Conservation (phyloP, 2,888 invertebrate species). For the Troides aeacus region DNA sequence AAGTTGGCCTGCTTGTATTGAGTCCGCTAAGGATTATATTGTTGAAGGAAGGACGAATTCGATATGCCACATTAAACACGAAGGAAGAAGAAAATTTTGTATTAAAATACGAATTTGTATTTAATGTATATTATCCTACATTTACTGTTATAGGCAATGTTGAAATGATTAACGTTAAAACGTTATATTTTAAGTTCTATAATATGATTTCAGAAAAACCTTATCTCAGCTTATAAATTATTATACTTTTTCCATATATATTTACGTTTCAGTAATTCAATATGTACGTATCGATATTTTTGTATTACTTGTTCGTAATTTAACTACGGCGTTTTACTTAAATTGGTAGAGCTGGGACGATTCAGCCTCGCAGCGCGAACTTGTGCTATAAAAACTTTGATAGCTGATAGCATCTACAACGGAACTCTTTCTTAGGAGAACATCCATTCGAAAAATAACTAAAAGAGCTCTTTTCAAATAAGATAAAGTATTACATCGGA, state of each 20-base stretch:
- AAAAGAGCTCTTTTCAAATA: constrained; percentile 31
- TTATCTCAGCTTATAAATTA: not conserved
- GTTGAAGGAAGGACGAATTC: constrained; percentile 40
- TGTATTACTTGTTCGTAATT: constrained; percentile 44
- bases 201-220: not conserved
- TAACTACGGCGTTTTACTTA: constrained; percentile 63
- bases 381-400: constrained; percentile 77
- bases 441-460: constrained; percentile 50
- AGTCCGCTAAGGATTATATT: constrained; percentile 43
- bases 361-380: constrained; percentile 54
- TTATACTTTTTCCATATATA: not conserved
- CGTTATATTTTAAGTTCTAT: too few relatives aligned
- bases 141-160: not conserved
- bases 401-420: constrained; percentile 68
- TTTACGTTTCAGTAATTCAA: not conserved
- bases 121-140: constrained; percentile 13
- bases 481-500: constrained; percentile 12
- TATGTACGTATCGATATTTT: not conserved
- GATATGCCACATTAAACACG: constrained; percentile 32
- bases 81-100: constrained; percentile 21
- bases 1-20: constrained; percentile 51
- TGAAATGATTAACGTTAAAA: not conserved
- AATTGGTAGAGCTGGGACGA: constrained; percentile 72
- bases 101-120: constrained; percentile 16
- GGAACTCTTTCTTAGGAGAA: constrained; percentile 62